Conservation (phyloP, 1,140 invertebrate species). For the Anoplophora glabripennis region DNA sequence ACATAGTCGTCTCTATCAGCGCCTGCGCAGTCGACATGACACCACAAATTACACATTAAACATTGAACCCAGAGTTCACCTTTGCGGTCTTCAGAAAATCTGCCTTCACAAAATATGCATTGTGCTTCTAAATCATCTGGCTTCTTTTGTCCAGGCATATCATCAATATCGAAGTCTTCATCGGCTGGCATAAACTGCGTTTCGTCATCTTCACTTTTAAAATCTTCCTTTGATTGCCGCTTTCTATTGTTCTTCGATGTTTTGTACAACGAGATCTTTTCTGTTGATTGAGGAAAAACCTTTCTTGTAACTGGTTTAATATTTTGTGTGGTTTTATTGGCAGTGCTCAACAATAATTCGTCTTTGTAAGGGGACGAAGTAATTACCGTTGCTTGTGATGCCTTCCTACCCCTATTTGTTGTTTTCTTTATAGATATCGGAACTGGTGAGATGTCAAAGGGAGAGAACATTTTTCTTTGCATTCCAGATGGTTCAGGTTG, state of each 20-base stretch:
- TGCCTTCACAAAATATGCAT: neutral
- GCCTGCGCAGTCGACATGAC: neutral
- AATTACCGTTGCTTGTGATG: neutral
- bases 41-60: neutral
- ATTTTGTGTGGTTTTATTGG: neutral
- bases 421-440: neutral
- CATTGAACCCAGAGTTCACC: constrained; percentile 6
- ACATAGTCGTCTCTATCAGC: neutral
- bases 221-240: neutral
- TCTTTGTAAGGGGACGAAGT: neutral
- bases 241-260: neutral
- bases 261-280: neutral
- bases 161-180: too few species aligned
- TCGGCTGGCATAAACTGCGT: too few species aligned
- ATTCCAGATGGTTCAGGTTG: too few species aligned
- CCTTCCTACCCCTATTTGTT: neutral
- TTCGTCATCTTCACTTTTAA: neutral
- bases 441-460: neutral
- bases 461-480: too few species aligned
- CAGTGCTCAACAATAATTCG: neutral
- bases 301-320: too few species aligned
- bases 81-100: neutral
- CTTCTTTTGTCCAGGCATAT: too few species aligned
- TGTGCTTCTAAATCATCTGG: neutral
- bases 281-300: too few species aligned